Percentiles rank a stretch among this genome's conserved stretches.
These are phyloP conservation scores for Sipha maydis DNA, from an alignment of 2,888 invertebrate species.

Conservation along the genomic window DNA sequence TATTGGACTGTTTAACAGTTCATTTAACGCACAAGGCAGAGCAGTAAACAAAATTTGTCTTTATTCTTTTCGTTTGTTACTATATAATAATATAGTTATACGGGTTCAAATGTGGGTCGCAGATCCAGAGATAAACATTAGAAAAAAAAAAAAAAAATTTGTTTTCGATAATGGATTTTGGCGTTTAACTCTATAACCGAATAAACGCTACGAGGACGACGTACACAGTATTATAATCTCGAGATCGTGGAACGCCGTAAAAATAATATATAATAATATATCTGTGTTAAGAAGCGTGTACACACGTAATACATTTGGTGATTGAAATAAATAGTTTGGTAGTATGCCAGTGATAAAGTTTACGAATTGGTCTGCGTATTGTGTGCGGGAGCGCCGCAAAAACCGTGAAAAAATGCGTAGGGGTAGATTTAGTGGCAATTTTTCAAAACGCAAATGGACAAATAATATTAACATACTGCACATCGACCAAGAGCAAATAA, in stretches of 20 bases:
- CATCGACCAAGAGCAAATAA: no score
- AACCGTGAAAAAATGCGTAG: no score
- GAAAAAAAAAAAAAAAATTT: no score
- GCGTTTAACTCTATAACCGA: not conserved
- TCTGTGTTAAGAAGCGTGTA: not conserved
- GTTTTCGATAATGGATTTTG: no score
- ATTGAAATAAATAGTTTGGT: conserved; percentile 24
- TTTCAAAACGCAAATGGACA: no score
- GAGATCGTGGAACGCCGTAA: not conserved
- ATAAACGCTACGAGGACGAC: not conserved
- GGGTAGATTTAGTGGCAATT: no score
- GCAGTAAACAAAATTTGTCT: not conserved
- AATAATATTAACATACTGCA: no score
- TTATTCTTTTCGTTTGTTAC: not conserved
- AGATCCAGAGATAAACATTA: no score
- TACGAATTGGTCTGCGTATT: conserved; percentile 14
- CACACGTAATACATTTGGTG: not conserved
- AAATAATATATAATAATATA: not conserved
- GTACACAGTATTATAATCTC: not conserved
- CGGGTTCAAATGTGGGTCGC: not conserved
- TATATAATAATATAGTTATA: not conserved
- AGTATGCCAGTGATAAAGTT: conserved; percentile 29
- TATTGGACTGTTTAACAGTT: no score
- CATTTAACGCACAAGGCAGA: no score
- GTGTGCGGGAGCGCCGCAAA: not conserved